Evolutionary conservation across 2,888 invertebrate genomes (phyloP).

Genomic region (Dynastes hyllus): DNA sequence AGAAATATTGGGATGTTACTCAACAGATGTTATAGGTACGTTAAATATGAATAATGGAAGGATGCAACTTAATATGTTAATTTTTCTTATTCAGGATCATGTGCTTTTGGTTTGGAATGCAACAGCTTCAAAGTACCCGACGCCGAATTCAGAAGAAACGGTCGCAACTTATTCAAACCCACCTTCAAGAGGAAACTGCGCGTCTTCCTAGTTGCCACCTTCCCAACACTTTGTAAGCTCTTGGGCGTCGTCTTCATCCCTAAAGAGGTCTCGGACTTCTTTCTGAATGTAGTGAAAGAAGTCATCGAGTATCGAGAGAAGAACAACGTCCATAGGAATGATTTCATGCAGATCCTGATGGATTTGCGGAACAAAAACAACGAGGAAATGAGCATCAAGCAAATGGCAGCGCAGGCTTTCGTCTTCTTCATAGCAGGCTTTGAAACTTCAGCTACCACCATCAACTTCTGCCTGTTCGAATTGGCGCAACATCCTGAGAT

Average conservation of each 20-base stretch:
- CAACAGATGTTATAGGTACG: conserved; percentile 69
- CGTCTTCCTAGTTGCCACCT: conserved; percentile 71
- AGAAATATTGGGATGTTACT: conserved; percentile 69
- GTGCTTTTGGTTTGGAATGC: conserved; percentile 75
- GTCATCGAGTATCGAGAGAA: conserved; percentile 60
- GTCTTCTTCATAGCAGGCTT: conserved; percentile 72
- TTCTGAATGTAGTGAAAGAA: conserved; percentile 59
- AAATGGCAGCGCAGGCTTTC: conserved; percentile 67
- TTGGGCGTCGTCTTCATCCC: conserved; percentile 57
- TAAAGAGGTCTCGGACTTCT: conserved; percentile 59
- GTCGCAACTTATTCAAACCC: conserved; percentile 52
- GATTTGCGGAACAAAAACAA: conserved; percentile 58
- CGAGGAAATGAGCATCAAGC: conserved; percentile 56
- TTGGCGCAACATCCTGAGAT: conserved; percentile 68
- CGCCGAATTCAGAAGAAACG: conserved; percentile 68
- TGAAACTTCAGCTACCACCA: conserved; percentile 71
- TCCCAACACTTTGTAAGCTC: conserved; percentile 57
- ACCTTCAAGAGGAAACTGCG: conserved; percentile 49
- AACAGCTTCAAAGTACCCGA: conserved; percentile 72
- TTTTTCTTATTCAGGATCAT: conserved; percentile 65
- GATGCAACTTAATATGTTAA: not conserved
- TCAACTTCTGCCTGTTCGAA: conserved; percentile 68
- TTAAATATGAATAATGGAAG: not conserved
- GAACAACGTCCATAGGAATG: conserved; percentile 60
- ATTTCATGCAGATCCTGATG: conserved; percentile 68